These are phyloP conservation scores for Bursaphelenchus mucronatus DNA, from an alignment of 1,140 invertebrate genomes.

Conservation along the genomic window DNA sequence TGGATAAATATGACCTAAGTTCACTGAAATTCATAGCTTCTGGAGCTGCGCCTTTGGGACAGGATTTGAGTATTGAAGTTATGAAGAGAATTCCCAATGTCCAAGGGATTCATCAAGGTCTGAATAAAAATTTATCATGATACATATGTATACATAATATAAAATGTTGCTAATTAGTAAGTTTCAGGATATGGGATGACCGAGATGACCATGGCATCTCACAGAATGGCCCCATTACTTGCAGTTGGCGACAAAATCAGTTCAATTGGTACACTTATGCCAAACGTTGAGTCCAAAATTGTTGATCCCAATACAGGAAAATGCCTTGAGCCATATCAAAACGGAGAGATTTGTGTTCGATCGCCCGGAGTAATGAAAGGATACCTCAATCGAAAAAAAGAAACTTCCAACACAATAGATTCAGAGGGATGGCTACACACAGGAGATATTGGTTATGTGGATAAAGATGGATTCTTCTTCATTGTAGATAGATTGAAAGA, in stretches of 20 bases:
- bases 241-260: constrained; percentile 15
- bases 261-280: constrained; percentile 13
- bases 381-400: constrained; percentile 43
- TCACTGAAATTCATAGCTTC: constrained; percentile 25
- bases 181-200: constrained; percentile 45
- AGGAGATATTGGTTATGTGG: constrained; percentile 73
- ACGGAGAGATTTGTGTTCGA: constrained; percentile 29
- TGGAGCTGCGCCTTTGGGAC: constrained; percentile 37
- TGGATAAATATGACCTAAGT: constrained; percentile 44
- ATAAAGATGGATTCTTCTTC: constrained; percentile 68
- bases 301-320: constrained; percentile 37
- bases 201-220: constrained; percentile 30
- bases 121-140: constrained; percentile 17
- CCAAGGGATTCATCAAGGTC: constrained; percentile 2
- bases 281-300: constrained; percentile 30
- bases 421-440: constrained; percentile 75
- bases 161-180: background rate
- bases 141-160: constrained; percentile 12
- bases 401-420: constrained; percentile 66
- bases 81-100: constrained; percentile 15
- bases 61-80: constrained; percentile 31
- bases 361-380: constrained; percentile 49
- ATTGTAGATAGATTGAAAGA: constrained; percentile 81
- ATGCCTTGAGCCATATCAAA: constrained; percentile 6
- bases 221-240: constrained; percentile 31